Percentiles rank a stretch among this genome's conserved stretches.
These are phyloP conservation scores for Urocitellus parryii DNA, from an alignment of 2,113 vertebrate species.

Conservation along the genomic window DNA sequence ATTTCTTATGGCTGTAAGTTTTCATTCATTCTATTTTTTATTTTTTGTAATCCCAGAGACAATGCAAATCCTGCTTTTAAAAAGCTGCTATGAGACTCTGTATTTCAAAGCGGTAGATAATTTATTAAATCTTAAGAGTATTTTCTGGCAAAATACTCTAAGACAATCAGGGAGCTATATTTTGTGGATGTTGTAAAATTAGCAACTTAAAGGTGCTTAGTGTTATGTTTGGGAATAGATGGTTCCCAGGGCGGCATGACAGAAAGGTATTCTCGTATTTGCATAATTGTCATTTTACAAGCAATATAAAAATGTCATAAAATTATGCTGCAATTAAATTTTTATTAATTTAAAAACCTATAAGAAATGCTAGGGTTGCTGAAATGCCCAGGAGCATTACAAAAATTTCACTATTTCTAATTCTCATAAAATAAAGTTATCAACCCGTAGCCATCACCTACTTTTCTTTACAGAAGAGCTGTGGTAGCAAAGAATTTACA, in stretches of 20 bases:
- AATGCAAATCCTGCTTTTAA: neutral
- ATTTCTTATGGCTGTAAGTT: neutral
- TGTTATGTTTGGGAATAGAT: neutral
- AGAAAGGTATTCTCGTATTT: neutral
- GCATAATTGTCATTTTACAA: constrained; percentile 54
- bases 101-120: neutral
- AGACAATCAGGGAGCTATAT: neutral
- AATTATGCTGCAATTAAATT: constrained; percentile 19
- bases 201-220: neutral
- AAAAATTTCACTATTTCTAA: neutral
- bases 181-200: constrained; percentile 2
- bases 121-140: neutral
- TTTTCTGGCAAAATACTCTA: neutral
- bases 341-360: constrained; percentile 52
- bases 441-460: neutral
- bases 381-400: neutral
- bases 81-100: neutral
- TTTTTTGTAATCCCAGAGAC: neutral
- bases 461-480: neutral
- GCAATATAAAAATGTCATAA: constrained; percentile 43
- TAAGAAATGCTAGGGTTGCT: neutral
- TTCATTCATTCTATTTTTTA: neutral
- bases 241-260: neutral
- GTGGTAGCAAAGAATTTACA: constrained; percentile 3
- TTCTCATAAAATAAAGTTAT: constrained; percentile 18